Conservation (phyloP, 2,888 invertebrate species). For the Ochropleura leucogaster region DNA sequence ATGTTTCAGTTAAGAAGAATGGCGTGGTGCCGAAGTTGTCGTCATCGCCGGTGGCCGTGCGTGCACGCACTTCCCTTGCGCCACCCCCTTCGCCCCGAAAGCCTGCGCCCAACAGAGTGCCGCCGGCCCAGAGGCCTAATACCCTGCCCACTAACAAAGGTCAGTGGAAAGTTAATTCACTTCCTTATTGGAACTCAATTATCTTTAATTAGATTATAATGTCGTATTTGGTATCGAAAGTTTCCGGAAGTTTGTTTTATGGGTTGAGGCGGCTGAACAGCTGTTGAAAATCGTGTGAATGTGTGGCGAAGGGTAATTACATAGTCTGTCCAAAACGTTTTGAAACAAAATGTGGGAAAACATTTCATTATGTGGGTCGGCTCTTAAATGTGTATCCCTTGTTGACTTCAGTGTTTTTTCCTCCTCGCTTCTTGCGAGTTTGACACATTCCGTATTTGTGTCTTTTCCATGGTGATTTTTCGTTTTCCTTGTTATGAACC, state of each 20-base stretch:
- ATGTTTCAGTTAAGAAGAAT: conserved; percentile 87
- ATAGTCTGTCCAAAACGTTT: neutral
- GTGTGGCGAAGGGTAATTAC: too few relatives aligned
- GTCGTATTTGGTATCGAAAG: conserved; percentile 33
- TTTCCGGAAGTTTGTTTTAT: conserved; percentile 39
- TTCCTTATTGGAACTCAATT: conserved; percentile 38
- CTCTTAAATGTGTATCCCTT: neutral
- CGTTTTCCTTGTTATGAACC: neutral
- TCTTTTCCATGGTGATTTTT: neutral
- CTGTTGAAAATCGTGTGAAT: conserved; percentile 8
- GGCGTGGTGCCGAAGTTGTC: conserved; percentile 87
- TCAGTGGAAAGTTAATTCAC: conserved; percentile 66
- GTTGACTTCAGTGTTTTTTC: neutral
- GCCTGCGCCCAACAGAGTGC: conserved; percentile 80
- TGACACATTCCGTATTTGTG: neutral
- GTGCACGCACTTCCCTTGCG: conserved; percentile 83
- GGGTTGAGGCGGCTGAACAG: neutral
- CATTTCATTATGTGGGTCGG: neutral
- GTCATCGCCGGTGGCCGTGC: conserved; percentile 85
- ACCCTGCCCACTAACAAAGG: conserved; percentile 86
- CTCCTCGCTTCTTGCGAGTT: neutral
- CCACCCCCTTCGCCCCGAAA: conserved; percentile 86
- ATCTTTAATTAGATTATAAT: conserved; percentile 41
- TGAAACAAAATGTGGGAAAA: neutral
- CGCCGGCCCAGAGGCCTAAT: conserved; percentile 85